Evolutionary conservation across 2,888 invertebrate species (phyloP).

Genomic region (Lasioglossum calceatum): DNA sequence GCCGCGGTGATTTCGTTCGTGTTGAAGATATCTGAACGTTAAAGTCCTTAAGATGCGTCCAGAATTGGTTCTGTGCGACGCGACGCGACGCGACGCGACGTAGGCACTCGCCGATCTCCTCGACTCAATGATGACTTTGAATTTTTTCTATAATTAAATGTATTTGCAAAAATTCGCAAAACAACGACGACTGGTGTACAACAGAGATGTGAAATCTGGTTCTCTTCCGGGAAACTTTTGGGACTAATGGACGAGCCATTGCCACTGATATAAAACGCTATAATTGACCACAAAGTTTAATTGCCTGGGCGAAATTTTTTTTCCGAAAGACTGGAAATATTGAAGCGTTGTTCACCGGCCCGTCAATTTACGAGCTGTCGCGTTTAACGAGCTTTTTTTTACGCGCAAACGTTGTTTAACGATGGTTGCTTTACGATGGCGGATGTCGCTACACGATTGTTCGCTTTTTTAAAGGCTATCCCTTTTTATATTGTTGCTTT

Average conservation of each 20-base stretch:
- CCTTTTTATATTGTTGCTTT: conserved; percentile 30
- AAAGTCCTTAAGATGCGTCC: neutral
- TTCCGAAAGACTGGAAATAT: conserved; percentile 18
- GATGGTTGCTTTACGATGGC: conserved; percentile 47
- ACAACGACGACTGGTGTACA: neutral
- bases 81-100: too few species aligned
- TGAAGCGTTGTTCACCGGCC: conserved; percentile 25
- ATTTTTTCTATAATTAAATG: too few species aligned
- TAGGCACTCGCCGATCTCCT: too few species aligned
- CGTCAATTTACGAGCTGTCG: conserved; percentile 56
- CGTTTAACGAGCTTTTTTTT: conserved; percentile 58
- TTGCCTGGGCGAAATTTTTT: neutral
- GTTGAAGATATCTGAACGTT: conserved; percentile 32
- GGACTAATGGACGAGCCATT: neutral
- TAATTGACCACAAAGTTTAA: neutral
- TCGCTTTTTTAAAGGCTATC: neutral
- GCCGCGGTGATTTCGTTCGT: conserved; percentile 38
- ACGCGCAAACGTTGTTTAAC: conserved; percentile 59
- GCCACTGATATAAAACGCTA: neutral
- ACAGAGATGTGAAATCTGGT: neutral
- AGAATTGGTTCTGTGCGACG: neutral
- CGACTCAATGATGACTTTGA: too few species aligned
- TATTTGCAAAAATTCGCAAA: neutral
- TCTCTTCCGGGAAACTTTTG: neutral
- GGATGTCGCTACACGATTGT: conserved; percentile 25